phyloP scores from a whole-genome alignment of 2,888 invertebrate genomes.

The Mongoloraphidia duomilia region DNA sequence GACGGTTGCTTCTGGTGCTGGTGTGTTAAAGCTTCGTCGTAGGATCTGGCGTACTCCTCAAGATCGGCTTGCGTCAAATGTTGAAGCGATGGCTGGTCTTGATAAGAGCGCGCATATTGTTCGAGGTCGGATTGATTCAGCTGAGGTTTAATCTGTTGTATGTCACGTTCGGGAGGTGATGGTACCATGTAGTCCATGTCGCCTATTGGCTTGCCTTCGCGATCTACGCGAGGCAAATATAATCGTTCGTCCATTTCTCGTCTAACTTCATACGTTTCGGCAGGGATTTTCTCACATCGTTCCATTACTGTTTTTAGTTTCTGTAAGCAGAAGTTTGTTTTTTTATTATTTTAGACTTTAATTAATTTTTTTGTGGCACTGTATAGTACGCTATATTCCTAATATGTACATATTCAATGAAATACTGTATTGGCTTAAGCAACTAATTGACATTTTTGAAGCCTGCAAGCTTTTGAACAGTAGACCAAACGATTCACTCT shows the following conservation, averaged over 20 bases:
- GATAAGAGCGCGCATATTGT: constrained; percentile 32
- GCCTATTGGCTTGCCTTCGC: constrained; percentile 45
- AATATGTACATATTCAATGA: too few relatives aligned
- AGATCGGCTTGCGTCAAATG: constrained; percentile 49
- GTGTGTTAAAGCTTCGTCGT: constrained; percentile 35
- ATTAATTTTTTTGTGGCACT: too few relatives aligned
- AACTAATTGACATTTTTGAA: too few relatives aligned
- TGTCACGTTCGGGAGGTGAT: constrained; percentile 54
- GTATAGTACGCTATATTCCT: too few relatives aligned
- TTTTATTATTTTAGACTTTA: too few relatives aligned
- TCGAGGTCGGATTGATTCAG: constrained; percentile 31
- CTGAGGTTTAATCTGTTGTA: constrained; percentile 34
- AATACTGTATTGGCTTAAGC: too few relatives aligned
- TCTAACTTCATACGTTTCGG: constrained; percentile 39
- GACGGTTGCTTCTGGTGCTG: constrained; percentile 58
- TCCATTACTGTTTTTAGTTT: constrained; percentile 58
- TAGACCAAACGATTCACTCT: too few relatives aligned
- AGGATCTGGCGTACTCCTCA: constrained; percentile 52
- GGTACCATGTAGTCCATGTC: constrained; percentile 52
- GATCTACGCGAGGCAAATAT: constrained; percentile 41
- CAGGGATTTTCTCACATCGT: constrained; percentile 46
- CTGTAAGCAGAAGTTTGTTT: constrained; percentile 19
- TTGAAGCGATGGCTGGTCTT: constrained; percentile 24
- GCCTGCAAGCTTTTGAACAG: too few relatives aligned
- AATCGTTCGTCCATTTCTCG: constrained; percentile 27